Base-by-base conservation (phyloP, 1,140 invertebrate genomes). In the Neodiprion lecontei region DNA sequence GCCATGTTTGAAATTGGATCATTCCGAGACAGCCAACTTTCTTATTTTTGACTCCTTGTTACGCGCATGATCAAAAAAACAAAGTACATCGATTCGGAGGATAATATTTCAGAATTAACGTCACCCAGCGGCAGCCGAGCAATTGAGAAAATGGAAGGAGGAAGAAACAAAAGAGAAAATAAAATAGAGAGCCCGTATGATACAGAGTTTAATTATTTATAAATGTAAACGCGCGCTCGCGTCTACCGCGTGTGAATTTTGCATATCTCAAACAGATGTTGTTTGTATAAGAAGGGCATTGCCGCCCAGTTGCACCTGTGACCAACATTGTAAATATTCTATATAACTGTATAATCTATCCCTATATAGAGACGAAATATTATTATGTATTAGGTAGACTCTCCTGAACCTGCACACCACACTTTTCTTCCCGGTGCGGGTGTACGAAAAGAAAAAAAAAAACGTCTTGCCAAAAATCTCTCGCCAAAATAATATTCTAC, bases 291-390 rank as follows among this genome's bases (percentile, higher is more conserved):
- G 75, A 74, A 70, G 74, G 72, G 77, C 74, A 74, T 77, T 67
- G 49, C 74, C 21, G 28, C 28, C 67, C 11, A 74, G 77, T 80
- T 78, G 77, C 81, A 82, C 83, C 83, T 83, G 85, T 85, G 85
- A 86, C 85, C 84, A 86, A 86, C 79, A 75, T 77, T 86, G 84
- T 86, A 86, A 80, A 86, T 85, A 86, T 79, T 61, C 11, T 82
- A 85, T 78, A 76, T 85, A 83, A 82, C 80, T 71, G 83, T 84
- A 85, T 85, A 17, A 79, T 85, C 75, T 79, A 79, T 12, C 21
- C n/a, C 9, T 49, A 71, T 17, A 69, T 17, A 40, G 12, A 69
- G 61, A 14, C 28, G 7, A 17, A 65, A 65, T 65, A 14, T 14
- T 21, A 65, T 21, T 14, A 65, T 65, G 17, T 21, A 14, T 21